Percentiles rank a stretch among this genome's conserved stretches.
These are phyloP conservation scores for Myoxocephalus aenaeus DNA, from an alignment of 2,797 vertebrate genomes.

Conservation along the genomic window DNA sequence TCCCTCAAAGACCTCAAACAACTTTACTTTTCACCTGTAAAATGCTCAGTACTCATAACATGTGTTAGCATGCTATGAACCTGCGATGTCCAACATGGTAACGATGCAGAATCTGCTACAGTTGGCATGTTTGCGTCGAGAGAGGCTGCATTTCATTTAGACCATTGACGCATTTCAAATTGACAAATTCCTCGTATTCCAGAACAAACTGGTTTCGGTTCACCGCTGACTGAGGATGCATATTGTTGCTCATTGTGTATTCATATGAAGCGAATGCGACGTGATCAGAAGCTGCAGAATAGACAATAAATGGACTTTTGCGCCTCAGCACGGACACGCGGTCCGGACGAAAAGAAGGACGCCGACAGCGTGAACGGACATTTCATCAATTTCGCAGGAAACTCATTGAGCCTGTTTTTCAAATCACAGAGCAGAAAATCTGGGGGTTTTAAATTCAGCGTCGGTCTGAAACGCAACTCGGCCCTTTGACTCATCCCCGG, in stretches of 20 bases:
- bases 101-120: not conserved
- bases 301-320: not conserved
- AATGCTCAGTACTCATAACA: not conserved
- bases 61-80: too few relatives aligned
- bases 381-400: slow-evolving; percentile 30
- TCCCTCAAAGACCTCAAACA: not conserved
- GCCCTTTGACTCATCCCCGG: slow-evolving; percentile 56
- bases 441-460: slow-evolving; percentile 42
- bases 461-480: slow-evolving; percentile 6
- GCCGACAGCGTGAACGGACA: not conserved
- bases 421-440: slow-evolving; percentile 21
- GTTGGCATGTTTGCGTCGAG: not conserved
- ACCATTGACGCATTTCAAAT: not conserved
- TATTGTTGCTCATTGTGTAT: not conserved
- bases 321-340: not conserved
- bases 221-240: not conserved
- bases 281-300: not conserved
- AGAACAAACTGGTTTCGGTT: not conserved
- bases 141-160: not conserved
- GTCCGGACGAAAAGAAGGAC: not conserved
- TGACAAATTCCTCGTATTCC: not conserved
- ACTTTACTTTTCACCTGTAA: not conserved
- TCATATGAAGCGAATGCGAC: not conserved
- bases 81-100: not conserved
- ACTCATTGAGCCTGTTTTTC: slow-evolving; percentile 26